Evolutionary conservation across 1,140 invertebrate species (phyloP), one percentile per base, ranked within the genome.

Genomic region (Polyergus mexicanus): DNA sequence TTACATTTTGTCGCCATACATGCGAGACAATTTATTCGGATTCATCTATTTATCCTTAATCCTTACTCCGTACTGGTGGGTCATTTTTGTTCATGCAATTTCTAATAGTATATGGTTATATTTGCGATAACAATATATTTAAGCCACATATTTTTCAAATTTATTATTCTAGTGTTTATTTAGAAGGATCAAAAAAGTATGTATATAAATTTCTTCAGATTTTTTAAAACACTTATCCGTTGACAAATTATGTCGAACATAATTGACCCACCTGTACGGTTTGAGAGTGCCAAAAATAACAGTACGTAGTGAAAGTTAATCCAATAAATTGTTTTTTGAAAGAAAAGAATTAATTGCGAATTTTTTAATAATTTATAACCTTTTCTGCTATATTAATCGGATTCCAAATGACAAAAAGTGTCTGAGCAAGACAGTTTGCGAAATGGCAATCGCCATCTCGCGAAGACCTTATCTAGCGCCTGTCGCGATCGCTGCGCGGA

Each of bases 381-480:
- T 13, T 35, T 51, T 78, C 25, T 16, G 19, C 2, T 32, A 38
- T 32, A 38, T 38, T 54, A 68, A 54, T 19, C 16, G 0, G 44
- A 10, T 13, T 78, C 16, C 19, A 13, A 47, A 22, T 11, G n/a
- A 6, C 16, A 28, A 66, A 68, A 47, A 47, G 54, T 51, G 13
- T 78, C 60, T 66, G 62, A 78, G n/a, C n/a, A 62, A 35, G 62
- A 65, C 41, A 78, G 44, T 51, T 78, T 66, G 44, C 44, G 41
- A 66, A 77, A 51, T 16, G 41, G 62, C 44, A 66, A 47, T 78
- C n/a, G 75, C 44, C 3, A 44, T 65, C 38, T 65, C 38, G 41
- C 8, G 60, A 54, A 32, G 41, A 51, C 28, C 19, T 78, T 66
- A 78, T 78, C 62, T 66, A 25, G 28, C 28, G 41, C 5, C 35